Evolutionary conservation across 2,797 vertebrate species (phyloP).

Genomic region (Centropyge bicolor): DNA sequence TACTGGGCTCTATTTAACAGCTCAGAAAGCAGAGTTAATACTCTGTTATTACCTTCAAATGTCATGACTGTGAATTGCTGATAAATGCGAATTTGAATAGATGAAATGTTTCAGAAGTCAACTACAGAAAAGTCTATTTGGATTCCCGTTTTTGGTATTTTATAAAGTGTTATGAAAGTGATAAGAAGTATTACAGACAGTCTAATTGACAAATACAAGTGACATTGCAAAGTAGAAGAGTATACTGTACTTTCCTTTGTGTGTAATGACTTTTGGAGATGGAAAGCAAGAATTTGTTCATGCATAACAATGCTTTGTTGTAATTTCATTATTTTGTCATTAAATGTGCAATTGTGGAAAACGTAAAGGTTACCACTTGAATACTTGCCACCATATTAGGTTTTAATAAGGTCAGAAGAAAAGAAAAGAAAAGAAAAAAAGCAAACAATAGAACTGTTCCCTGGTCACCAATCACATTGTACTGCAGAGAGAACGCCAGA

Average conservation of each 20-base stretch:
- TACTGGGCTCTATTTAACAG: neutral
- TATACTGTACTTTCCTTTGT: neutral
- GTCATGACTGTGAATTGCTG: neutral
- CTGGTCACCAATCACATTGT: slow-evolving; percentile 94
- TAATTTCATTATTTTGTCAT: neutral
- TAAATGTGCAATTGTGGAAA: neutral
- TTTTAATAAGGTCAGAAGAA: neutral
- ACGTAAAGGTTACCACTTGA: neutral
- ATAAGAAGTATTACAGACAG: neutral
- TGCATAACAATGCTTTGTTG: neutral
- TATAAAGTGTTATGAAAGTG: neutral
- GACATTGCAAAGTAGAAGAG: neutral
- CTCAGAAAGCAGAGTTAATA: neutral
- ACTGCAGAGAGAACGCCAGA: slow-evolving; percentile 96
- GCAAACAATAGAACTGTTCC: slow-evolving; percentile 82
- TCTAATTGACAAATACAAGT: neutral
- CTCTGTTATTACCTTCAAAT: neutral
- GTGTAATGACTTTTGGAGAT: neutral
- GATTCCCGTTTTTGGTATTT: neutral
- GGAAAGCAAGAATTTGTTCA: neutral
- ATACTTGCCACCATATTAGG: no score
- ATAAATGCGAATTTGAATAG: neutral
- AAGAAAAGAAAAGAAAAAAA: neutral
- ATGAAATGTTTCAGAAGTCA: neutral
- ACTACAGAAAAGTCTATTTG: neutral